Conservation (phyloP, 2,113 vertebrate species). For the Seriola rivoliana region DNA sequence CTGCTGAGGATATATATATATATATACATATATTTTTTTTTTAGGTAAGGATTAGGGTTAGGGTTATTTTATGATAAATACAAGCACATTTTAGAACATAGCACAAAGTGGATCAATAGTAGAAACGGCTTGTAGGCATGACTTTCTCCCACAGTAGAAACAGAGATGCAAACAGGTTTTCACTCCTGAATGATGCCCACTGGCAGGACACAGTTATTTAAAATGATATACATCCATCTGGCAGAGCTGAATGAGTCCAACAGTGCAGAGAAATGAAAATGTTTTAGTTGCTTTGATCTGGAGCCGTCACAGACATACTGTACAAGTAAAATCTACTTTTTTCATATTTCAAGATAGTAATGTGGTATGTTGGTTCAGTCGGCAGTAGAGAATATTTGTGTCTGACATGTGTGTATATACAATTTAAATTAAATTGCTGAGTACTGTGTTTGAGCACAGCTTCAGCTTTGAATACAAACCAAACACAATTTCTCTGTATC, state of each 20-base stretch:
- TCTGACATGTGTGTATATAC: slow-evolving; percentile 24
- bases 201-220: background rate
- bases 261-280: slow-evolving; percentile 13
- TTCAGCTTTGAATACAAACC: slow-evolving; percentile 18
- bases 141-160: slow-evolving; percentile 3
- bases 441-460: background rate
- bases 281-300: slow-evolving; percentile 12
- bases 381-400: background rate
- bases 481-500: slow-evolving; percentile 3
- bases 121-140: background rate
- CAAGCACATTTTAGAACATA: background rate
- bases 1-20: background rate
- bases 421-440: slow-evolving; percentile 12
- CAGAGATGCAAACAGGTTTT: background rate
- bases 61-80: background rate
- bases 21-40: too few species aligned
- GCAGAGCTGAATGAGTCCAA: slow-evolving; percentile 1
- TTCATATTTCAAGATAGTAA: background rate
- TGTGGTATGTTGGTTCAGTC: background rate
- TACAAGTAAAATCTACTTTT: background rate
- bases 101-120: background rate
- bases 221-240: slow-evolving; percentile 4
- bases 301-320: background rate
- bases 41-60: too few species aligned
- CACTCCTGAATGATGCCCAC: slow-evolving; percentile 3